Percentiles rank a stretch among this genome's conserved stretches.
Conservation (phyloP, 2,888 invertebrate species). For the Bembecia ichneumoniformis region DNA sequence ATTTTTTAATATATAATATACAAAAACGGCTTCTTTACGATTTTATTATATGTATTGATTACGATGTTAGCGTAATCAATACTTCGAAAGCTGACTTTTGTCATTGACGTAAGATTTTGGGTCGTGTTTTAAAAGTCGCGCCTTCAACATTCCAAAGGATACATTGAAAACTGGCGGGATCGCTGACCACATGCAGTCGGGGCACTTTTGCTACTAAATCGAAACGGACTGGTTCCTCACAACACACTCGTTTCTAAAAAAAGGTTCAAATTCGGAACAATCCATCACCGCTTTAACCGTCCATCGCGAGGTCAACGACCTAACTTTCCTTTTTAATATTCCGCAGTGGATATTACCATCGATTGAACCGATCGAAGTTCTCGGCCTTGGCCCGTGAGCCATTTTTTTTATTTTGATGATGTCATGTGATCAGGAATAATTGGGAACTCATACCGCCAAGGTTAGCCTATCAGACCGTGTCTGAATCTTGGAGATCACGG, state of each 20-base stretch:
- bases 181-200: not conserved
- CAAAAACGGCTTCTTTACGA: too few relatives aligned
- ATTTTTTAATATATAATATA: too few relatives aligned
- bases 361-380: conserved; percentile 39
- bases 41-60: too few relatives aligned
- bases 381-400: conserved; percentile 44
- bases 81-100: too few relatives aligned
- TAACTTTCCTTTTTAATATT: conserved; percentile 61
- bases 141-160: conserved; percentile 1
- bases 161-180: not conserved
- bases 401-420: conserved; percentile 44
- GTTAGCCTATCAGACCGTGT: conserved; percentile 61
- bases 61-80: too few relatives aligned
- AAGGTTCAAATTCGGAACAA: conserved; percentile 29
- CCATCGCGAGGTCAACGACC: conserved; percentile 48
- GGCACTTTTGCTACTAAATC: conserved; percentile 23
- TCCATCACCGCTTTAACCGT: conserved; percentile 41
- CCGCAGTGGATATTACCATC: conserved; percentile 21
- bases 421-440: conserved; percentile 45
- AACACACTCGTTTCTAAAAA: conserved; percentile 45
- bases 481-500: conserved; percentile 47
- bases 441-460: conserved; percentile 56
- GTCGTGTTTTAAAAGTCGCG: conserved; percentile 17
- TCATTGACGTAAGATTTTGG: conserved; percentile 7
- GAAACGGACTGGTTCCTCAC: conserved; percentile 31